These are phyloP conservation scores for Trididemnum nubilum DNA, from an alignment of 23 tunicate species.

Conservation along the genomic window DNA sequence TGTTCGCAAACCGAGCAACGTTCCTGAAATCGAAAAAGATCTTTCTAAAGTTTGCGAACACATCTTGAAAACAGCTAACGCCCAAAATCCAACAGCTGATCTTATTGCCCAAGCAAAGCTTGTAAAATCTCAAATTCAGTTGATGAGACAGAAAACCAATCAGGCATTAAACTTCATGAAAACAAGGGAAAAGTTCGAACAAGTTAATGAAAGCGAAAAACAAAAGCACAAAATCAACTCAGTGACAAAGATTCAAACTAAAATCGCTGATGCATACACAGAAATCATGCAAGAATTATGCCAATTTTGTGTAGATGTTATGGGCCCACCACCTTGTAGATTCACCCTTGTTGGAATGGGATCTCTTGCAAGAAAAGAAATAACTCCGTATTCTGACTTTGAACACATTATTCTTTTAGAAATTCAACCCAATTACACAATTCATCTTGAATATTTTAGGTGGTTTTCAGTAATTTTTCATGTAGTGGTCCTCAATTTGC, in stretches of 20 bases:
- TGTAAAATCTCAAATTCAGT: background rate
- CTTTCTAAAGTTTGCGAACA: background rate
- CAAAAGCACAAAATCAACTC: background rate
- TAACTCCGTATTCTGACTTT: constrained; percentile 17
- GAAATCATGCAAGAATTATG: background rate
- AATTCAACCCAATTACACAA: too few species aligned
- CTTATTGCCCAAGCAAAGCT: background rate
- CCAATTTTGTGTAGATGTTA: background rate
- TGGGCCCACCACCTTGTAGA: constrained; percentile 6
- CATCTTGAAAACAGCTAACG: background rate
- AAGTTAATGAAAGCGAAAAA: background rate
- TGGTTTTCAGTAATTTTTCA: constrained; percentile 19
- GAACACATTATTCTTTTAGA: too few species aligned
- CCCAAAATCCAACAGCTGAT: background rate
- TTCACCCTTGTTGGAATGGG: constrained; percentile 16
- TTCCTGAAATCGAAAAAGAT: background rate
- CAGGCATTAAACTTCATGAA: background rate
- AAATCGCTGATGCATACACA: background rate
- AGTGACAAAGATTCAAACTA: background rate
- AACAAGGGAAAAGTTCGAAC: background rate
- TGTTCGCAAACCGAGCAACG: background rate
- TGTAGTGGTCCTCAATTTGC: too few species aligned
- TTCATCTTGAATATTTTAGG: background rate
- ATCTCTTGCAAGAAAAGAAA: constrained; percentile 21
- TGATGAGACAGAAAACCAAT: background rate